A percentile compares a stretch with the other conserved stretches of the same genome.
phyloP scores from a whole-genome alignment of 2,113 vertebrate species.

The Serilophus lunatus region DNA sequence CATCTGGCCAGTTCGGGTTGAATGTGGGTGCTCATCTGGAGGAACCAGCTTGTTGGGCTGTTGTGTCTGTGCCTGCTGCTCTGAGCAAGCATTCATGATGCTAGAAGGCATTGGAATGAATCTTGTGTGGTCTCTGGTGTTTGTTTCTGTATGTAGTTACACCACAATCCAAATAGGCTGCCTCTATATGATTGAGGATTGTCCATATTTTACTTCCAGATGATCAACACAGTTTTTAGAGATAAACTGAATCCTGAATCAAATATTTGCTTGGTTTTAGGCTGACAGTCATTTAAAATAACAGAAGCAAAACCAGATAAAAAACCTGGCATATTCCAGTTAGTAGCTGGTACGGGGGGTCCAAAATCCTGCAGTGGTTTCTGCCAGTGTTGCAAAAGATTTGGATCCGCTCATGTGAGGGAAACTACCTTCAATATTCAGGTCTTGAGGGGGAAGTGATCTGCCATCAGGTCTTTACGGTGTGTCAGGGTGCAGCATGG shows the following conservation, averaged over 20 bases:
- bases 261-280: not conserved
- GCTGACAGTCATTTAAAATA: not conserved
- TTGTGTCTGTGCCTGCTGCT: not conserved
- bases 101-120: not conserved
- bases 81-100: not conserved
- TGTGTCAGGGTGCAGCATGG: fast-evolving
- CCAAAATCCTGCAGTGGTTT: not conserved
- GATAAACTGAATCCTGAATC: not conserved
- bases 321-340: not conserved
- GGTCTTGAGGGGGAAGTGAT: not conserved
- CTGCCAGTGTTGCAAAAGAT: not conserved
- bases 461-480: not conserved
- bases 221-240: not conserved
- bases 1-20: not conserved
- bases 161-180: not conserved
- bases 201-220: not conserved
- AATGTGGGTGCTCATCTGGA: not conserved
- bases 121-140: not conserved
- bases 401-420: not conserved
- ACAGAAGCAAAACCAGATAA: not conserved
- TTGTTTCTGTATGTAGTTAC: not conserved
- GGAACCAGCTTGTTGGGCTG: not conserved
- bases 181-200: not conserved
- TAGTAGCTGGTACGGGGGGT: not conserved
- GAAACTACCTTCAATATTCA: not conserved